These are phyloP conservation scores for Sorex fumeus DNA, from an alignment of 2,113 vertebrate species.

Conservation along the genomic window DNA sequence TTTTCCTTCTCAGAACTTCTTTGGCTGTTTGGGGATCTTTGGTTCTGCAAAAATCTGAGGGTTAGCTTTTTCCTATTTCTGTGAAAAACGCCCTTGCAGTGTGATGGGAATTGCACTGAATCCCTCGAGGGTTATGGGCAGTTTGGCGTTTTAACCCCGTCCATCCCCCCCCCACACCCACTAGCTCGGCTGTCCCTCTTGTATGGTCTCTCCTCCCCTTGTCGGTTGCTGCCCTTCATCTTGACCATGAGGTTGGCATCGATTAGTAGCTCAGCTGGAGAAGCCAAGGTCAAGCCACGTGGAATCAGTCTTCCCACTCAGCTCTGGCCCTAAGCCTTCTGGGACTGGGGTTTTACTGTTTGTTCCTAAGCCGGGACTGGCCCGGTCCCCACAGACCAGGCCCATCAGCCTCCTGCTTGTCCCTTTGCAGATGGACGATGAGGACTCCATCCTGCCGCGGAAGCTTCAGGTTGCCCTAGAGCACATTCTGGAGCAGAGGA, in stretches of 20 bases:
- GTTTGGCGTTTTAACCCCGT: background rate
- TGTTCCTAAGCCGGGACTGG: background rate
- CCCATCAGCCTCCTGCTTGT: background rate
- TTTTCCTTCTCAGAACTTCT: background rate
- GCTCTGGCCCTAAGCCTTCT: background rate
- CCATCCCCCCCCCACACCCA: background rate
- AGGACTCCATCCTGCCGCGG: slow-evolving; percentile 96
- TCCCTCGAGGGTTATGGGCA: background rate
- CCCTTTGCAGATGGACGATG: slow-evolving; percentile 94
- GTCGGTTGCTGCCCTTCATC: no score
- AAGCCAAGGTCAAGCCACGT: background rate
- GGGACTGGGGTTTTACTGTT: background rate
- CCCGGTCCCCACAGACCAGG: fast-evolving
- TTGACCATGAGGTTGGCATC: background rate
- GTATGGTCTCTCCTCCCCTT: no score
- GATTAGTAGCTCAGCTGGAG: background rate
- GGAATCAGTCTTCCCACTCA: background rate
- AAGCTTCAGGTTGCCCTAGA: slow-evolving; percentile 97
- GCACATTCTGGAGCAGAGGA: slow-evolving; percentile 95
- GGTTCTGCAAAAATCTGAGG: background rate
- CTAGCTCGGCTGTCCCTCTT: no score
- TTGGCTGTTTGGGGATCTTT: background rate
- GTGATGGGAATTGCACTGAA: background rate
- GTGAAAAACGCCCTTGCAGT: background rate
- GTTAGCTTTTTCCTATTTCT: background rate